phyloP scores from a whole-genome alignment of 1,140 invertebrate genomes.

The Homarus americanus region DNA sequence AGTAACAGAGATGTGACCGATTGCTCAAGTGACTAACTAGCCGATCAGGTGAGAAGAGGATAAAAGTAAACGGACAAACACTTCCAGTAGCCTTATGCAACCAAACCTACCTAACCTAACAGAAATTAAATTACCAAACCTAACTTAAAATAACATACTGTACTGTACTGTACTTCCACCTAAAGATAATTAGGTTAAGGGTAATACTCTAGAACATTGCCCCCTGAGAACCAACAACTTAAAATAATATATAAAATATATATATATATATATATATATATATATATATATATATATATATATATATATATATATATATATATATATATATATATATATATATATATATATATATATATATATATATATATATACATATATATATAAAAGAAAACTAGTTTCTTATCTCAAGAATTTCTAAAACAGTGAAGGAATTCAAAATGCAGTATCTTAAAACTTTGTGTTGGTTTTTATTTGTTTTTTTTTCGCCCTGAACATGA shows the following conservation, averaged over 20 bases:
- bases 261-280: not conserved
- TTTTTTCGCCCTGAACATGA: not conserved
- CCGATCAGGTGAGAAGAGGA: too few species aligned
- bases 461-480: not conserved
- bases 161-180: not conserved
- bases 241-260: not conserved
- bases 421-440: not conserved
- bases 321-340: not conserved
- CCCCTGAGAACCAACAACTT: not conserved
- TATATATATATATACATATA: not conserved
- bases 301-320: not conserved
- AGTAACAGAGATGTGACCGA: too few species aligned
- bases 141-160: too few species aligned
- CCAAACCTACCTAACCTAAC: too few species aligned
- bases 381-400: not conserved
- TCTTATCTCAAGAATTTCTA: not conserved
- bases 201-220: not conserved
- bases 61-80: too few species aligned
- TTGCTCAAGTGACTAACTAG: too few species aligned
- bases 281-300: not conserved
- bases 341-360: not conserved
- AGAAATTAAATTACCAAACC: too few species aligned
- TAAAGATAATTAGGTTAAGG: not conserved
- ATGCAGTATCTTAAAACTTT: not conserved
- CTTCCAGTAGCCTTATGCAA: too few species aligned